Evolutionary conservation across 1,140 invertebrate species (phyloP).

Genomic region (Phymastichus coffea): DNA sequence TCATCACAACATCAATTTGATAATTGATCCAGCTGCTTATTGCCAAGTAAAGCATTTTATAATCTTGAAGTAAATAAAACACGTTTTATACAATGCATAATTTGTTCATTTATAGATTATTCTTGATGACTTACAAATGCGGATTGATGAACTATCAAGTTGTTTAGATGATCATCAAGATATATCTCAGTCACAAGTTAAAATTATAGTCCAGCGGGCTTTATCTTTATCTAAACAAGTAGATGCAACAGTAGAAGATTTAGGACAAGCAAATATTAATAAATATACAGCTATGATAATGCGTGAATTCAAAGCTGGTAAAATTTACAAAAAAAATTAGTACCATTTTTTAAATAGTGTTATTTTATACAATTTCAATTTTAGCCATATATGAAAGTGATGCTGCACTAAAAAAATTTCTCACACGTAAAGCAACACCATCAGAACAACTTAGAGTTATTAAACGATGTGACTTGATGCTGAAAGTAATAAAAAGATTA

Average conservation of each 20-base stretch:
- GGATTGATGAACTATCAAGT: conserved; percentile 40
- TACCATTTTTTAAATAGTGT: neutral
- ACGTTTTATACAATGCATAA: too few species aligned
- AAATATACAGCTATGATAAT: conserved; percentile 48
- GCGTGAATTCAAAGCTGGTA: conserved; percentile 52
- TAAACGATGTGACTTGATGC: conserved; percentile 51
- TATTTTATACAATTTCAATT: neutral
- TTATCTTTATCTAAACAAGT: conserved; percentile 46
- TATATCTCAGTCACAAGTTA: conserved; percentile 44
- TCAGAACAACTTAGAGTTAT: conserved; percentile 51
- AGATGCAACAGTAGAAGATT: conserved; percentile 45
- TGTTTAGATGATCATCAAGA: conserved; percentile 46
- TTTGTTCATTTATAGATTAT: conserved; percentile 39
- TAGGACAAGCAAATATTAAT: conserved; percentile 49
- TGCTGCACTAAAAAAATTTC: conserved; percentile 43
- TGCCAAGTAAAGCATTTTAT: conserved; percentile 57
- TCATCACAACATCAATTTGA: conserved; percentile 60
- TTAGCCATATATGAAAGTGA: conserved; percentile 51
- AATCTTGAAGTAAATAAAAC: neutral
- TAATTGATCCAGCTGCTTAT: conserved; percentile 68
- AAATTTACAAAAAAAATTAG: conserved; percentile 10
- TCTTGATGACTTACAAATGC: conserved; percentile 48
- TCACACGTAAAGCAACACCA: conserved; percentile 44
- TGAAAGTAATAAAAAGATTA: conserved; percentile 50
- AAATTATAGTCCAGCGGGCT: conserved; percentile 45